A percentile compares a stretch with the other conserved stretches of the same genome.
Conservation (phyloP, 1,140 invertebrate species). For the Scaptomyza hsui region DNA sequence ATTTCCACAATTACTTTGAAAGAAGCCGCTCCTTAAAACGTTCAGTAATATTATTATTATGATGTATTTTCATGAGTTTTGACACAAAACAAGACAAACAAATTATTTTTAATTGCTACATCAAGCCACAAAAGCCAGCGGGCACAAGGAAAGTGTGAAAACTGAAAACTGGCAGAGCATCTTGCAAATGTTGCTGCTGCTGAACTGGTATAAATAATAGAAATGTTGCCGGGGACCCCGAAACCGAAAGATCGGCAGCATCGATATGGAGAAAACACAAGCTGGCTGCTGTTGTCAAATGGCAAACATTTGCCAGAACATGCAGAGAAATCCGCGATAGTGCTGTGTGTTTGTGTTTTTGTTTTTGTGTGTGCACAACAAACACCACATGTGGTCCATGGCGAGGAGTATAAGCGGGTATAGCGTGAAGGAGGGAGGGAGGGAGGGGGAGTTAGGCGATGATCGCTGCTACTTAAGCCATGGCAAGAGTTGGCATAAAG, state of each 20-base stretch:
- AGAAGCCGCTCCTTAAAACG: slow-evolving; percentile 32
- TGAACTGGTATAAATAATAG: slow-evolving; percentile 73
- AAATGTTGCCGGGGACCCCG: slow-evolving; percentile 57
- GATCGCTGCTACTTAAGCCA: slow-evolving; percentile 61
- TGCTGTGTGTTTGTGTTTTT: slow-evolving; percentile 21
- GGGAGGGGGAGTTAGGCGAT: slow-evolving; percentile 28
- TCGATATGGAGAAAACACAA: slow-evolving; percentile 46
- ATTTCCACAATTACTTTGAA: slow-evolving; percentile 2
- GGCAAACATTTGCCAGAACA: slow-evolving; percentile 68
- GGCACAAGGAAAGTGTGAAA: slow-evolving; percentile 74
- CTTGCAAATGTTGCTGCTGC: slow-evolving; percentile 21
- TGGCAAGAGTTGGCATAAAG: slow-evolving; percentile 53
- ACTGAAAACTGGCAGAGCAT: slow-evolving; percentile 69
- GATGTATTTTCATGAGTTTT: slow-evolving; percentile 74
- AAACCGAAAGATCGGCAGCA: slow-evolving; percentile 52
- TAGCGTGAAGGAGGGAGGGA: not conserved
- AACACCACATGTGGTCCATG: slow-evolving; percentile 75
- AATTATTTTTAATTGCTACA: slow-evolving; percentile 81
- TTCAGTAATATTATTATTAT: slow-evolving; percentile 66
- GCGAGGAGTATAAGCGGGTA: not conserved
- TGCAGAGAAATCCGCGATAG: slow-evolving; percentile 41
- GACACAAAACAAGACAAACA: slow-evolving; percentile 75
- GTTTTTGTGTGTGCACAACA: slow-evolving; percentile 72
- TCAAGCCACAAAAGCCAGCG: slow-evolving; percentile 25
- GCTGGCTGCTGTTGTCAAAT: slow-evolving; percentile 52